Base-by-base conservation (phyloP, 2,797 vertebrate species). In the Vultur gryphus region DNA sequence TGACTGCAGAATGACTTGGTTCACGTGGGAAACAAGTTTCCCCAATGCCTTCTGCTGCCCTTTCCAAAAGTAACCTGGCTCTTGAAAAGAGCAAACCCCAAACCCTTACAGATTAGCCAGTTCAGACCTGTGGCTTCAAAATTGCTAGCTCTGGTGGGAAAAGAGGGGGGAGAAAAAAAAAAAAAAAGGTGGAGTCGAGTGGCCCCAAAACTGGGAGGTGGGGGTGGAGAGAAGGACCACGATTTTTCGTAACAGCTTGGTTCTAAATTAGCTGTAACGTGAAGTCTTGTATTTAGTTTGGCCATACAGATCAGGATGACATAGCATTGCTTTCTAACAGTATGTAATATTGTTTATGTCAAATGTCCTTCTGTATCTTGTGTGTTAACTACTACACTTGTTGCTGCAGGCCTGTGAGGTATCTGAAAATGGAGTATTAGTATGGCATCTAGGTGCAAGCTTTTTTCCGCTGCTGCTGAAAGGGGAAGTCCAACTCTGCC, bases 181-280 rank as follows among this genome's bases (percentile, higher is more conserved):
- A n/a, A n/a, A n/a, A n/a, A n/a, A 16, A 1, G 1, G 12, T 65
- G 7, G 41, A 46, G 16, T 55, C 0, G 0, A 3, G 5, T 67
- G 14, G 11, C 8, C 9, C 58, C 3, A 12, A 46, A 81, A 18
- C 1, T 55, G 12, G 11, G 77, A 73, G 25, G 5, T 41, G 3
- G 6, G 3, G 7, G 5, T 20, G 49, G 33, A 59, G n/a, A 44
- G 31, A 33, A 72, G n/a, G 25, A 65, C 11, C 9, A 3, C 2
- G 5, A 13, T 7, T 83, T 79, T 88, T 73, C 43, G 11, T 77
- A 37, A 33, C 26, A 16, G 2, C 13, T 82, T 89, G 21, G 16
- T 90, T 79, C 25, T 61, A 35, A 11, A 10, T 83, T 20, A 72
- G 31, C 37, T 79, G 8, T 65, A 65, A 21, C 3, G 1, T 20